These are phyloP conservation scores for Drosophila merina DNA, from an alignment of 2,888 invertebrate genomes.

Conservation along the genomic window DNA sequence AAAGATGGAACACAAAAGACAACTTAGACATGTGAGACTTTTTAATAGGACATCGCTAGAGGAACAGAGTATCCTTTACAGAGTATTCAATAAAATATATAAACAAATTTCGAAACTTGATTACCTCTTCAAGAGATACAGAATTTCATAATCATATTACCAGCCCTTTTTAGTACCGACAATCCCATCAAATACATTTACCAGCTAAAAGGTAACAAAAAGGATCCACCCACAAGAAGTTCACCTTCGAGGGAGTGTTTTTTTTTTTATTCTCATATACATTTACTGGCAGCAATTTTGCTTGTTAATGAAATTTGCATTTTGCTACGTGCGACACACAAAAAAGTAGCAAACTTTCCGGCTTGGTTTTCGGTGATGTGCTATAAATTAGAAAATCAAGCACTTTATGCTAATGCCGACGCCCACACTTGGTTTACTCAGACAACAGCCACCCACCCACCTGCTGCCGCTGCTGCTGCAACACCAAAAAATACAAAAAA, in stretches of 20 bases:
- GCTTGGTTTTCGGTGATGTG: constrained; percentile 67
- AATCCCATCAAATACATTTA: not conserved
- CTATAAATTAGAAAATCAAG: constrained; percentile 78
- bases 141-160: too few species aligned
- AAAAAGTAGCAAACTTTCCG: constrained; percentile 45
- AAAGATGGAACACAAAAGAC: constrained; percentile 26
- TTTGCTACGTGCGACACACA: constrained; percentile 68
- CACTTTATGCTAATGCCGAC: constrained; percentile 72
- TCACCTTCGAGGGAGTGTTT: constrained; percentile 5
- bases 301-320: constrained; percentile 77
- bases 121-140: too few species aligned
- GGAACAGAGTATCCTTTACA: constrained; percentile 6
- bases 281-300: constrained; percentile 69
- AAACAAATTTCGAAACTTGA: too few species aligned
- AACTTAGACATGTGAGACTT: constrained; percentile 41
- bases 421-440: constrained; percentile 44
- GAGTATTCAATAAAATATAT: constrained; percentile 12
- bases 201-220: not conserved
- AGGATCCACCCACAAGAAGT: not conserved
- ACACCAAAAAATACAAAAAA: not conserved
- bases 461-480: not conserved
- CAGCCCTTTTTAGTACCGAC: too few species aligned
- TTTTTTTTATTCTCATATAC: constrained; percentile 24
- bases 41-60: constrained; percentile 68
- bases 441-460: constrained; percentile 24